phyloP scores from a whole-genome alignment of 2,113 vertebrate species.

The Tauraco erythrolophus region DNA sequence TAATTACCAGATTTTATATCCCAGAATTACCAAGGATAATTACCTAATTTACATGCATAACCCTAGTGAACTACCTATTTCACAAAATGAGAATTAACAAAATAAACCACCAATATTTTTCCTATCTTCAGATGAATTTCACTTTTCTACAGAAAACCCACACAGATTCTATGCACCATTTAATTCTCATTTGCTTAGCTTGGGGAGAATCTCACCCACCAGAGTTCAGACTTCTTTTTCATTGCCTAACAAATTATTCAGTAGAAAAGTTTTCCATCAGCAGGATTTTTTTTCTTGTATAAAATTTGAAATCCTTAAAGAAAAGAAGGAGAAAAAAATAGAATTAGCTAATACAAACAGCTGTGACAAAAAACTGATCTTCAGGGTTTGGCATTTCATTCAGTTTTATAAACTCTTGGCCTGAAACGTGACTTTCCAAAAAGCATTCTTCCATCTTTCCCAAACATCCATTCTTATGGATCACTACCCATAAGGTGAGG shows the following conservation, averaged over 20 bases:
- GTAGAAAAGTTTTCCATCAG: background rate
- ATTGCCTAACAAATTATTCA: background rate
- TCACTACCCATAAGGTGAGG: background rate
- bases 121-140: background rate
- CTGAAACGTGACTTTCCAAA: background rate
- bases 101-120: background rate
- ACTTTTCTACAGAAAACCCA: background rate
- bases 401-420: background rate
- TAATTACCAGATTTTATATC: background rate
- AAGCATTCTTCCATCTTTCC: background rate
- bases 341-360: background rate
- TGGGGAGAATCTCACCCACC: background rate
- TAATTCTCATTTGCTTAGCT: background rate
- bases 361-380: background rate
- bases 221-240: background rate
- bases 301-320: background rate
- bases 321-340: too few species aligned
- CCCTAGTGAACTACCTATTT: background rate
- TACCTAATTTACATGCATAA: background rate
- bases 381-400: background rate
- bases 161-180: accelerated
- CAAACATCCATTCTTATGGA: background rate
- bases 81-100: background rate
- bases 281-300: background rate
- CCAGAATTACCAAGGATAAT: background rate